A percentile compares a stretch with the other conserved stretches of the same genome.
Conservation (phyloP, 2,113 vertebrate genomes). For the Cyanoramphus novaezelandiae region DNA sequence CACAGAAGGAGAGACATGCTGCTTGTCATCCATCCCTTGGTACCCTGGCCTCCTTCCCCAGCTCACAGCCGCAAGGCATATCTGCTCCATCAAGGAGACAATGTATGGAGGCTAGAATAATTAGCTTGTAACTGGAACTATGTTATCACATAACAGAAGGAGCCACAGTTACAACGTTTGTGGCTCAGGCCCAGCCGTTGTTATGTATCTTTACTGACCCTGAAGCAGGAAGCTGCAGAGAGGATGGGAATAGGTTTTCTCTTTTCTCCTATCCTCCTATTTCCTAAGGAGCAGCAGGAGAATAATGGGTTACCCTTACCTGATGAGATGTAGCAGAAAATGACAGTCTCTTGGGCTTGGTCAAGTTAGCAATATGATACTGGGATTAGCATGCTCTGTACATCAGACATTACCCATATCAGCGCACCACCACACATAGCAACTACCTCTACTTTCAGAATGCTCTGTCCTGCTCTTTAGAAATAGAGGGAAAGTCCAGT, state of each 20-base stretch:
- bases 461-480: background rate
- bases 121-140: background rate
- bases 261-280: background rate
- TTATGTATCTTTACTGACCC: background rate
- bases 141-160: background rate
- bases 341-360: background rate
- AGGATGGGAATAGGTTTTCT: background rate
- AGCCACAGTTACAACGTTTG: rapidly evolving
- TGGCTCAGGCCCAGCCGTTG: background rate
- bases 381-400: background rate
- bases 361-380: background rate
- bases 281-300: background rate
- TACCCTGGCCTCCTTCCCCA: background rate
- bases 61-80: background rate
- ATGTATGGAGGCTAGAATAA: background rate
- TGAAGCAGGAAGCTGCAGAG: background rate
- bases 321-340: background rate
- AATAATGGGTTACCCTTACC: background rate
- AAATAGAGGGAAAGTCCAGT: background rate
- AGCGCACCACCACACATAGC: background rate
- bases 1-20: background rate
- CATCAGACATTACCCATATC: background rate
- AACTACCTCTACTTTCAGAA: background rate
- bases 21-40: background rate
- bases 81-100: background rate